Percentiles rank a stretch among this genome's conserved stretches.
These are phyloP conservation scores for Todiramphus saurophagus DNA, from an alignment of 2,113 vertebrate species.

Conservation along the genomic window DNA sequence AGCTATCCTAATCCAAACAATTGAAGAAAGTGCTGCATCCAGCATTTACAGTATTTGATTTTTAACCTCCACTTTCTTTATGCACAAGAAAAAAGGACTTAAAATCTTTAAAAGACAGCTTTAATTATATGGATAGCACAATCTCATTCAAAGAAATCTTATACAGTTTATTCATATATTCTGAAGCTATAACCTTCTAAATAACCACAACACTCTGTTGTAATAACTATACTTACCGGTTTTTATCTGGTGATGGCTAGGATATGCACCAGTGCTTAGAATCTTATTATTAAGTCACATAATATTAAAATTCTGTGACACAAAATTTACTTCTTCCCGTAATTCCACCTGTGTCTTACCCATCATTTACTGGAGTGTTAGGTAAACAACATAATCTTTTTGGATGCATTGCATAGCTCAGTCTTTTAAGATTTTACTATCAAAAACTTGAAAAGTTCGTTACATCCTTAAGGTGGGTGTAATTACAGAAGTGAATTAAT, in stretches of 20 bases:
- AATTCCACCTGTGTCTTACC: neutral
- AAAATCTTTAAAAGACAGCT: constrained; percentile 5
- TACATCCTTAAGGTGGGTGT: neutral
- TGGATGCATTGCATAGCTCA: neutral
- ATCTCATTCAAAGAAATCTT: constrained; percentile 6
- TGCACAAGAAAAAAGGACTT: neutral
- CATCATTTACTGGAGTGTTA: neutral
- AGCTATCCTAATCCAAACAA: constrained; percentile 57
- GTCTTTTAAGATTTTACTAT: neutral
- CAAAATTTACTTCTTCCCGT: neutral
- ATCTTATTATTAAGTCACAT: neutral
- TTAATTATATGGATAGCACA: neutral
- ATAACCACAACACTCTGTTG: neutral
- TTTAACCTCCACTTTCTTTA: constrained; percentile 21
- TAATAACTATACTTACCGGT: neutral
- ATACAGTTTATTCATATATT: neutral
- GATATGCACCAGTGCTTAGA: neutral
- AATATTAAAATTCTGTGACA: neutral
- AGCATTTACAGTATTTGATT: constrained; percentile 31
- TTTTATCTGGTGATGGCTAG: neutral
- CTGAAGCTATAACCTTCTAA: neutral
- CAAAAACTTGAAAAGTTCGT: neutral
- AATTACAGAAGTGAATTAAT: neutral
- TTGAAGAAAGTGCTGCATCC: constrained; percentile 9
- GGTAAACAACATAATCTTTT: neutral